A percentile compares a stretch with the other conserved stretches of the same genome.
phyloP scores from a whole-genome alignment of 2,113 vertebrate species.

The Pomatorhinus ruficollis region DNA sequence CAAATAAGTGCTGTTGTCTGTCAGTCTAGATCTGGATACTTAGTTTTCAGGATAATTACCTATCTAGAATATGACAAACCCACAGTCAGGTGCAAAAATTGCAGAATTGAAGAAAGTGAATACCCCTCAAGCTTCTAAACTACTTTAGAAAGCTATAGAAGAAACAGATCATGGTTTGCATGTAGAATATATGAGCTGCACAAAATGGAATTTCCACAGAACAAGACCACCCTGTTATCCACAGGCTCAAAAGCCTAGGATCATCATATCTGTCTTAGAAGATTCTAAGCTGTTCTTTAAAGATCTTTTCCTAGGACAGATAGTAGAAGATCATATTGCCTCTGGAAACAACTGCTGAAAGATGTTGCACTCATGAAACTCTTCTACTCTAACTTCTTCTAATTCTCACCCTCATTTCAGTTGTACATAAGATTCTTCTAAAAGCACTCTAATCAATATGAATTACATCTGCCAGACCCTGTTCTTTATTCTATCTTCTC shows the following conservation, averaged over 20 bases:
- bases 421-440: background rate
- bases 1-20: background rate
- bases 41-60: background rate
- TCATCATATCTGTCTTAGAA: background rate
- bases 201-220: background rate
- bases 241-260: background rate
- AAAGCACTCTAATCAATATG: background rate
- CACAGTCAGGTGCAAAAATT: background rate
- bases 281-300: background rate
- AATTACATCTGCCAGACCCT: background rate
- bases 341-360: background rate
- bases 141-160: background rate
- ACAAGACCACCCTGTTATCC: background rate
- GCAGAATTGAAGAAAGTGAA: background rate
- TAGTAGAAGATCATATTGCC: background rate
- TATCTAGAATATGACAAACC: background rate
- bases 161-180: background rate
- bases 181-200: fast-evolving
- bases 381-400: background rate
- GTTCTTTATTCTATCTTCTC: background rate
- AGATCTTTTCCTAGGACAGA: background rate
- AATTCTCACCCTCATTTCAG: background rate
- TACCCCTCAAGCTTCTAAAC: background rate
- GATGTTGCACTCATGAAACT: background rate
- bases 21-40: background rate